phyloP scores from a whole-genome alignment of 2,113 vertebrate genomes.

The Hoplias malabaricus region DNA sequence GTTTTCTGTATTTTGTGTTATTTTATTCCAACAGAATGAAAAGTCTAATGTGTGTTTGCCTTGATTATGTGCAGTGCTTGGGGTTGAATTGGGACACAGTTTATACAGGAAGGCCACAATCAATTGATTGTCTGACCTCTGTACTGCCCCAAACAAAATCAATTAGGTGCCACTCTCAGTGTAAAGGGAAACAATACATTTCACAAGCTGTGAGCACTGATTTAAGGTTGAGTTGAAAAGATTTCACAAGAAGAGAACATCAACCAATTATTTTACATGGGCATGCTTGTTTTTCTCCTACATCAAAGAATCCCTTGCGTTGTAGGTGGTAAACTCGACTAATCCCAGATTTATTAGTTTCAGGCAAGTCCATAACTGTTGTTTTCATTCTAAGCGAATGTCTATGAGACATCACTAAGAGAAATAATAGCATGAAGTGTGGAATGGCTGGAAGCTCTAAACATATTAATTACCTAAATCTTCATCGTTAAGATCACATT shows the following conservation, averaged over 20 bases:
- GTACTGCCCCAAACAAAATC: background rate
- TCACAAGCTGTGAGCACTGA: background rate
- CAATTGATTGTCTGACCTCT: background rate
- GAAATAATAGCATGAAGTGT: background rate
- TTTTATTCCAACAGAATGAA: background rate
- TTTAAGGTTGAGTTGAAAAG: background rate
- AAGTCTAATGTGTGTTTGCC: background rate
- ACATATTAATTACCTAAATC: background rate
- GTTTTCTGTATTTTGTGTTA: too few species aligned
- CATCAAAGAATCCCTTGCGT: background rate
- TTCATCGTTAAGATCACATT: too few species aligned
- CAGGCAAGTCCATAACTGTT: background rate
- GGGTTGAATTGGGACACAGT: background rate
- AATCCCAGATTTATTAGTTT: slow-evolving; percentile 23
- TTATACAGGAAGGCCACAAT: background rate
- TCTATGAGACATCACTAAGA: background rate
- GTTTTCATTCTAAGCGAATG: background rate
- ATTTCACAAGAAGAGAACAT: background rate
- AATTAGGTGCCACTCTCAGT: background rate
- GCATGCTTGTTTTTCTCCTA: background rate
- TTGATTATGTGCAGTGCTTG: background rate
- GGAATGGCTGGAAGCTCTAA: background rate
- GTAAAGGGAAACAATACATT: background rate
- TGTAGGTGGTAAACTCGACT: background rate
- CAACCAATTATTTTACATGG: background rate